Conservation (phyloP, 2,113 vertebrate species). For the Jaculus jaculus region DNA sequence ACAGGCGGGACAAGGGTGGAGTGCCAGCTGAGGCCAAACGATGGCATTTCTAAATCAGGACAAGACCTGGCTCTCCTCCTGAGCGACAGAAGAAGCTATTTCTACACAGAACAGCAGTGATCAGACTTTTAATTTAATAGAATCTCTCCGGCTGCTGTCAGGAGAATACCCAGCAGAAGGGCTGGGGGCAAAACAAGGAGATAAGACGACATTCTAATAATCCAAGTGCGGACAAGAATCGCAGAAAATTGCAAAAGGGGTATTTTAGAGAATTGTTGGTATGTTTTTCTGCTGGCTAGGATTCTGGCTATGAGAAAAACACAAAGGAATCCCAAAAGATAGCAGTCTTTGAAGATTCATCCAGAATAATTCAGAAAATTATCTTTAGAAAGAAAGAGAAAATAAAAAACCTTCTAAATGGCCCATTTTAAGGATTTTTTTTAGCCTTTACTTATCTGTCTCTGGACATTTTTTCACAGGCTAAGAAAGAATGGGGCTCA, state of each 20-base stretch:
- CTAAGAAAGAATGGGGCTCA: neutral
- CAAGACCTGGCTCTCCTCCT: neutral
- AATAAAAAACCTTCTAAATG: neutral
- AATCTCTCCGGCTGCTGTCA: neutral
- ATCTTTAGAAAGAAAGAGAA: neutral
- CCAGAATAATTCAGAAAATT: constrained; percentile 5
- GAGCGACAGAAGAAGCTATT: neutral
- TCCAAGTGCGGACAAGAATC: too few relatives aligned
- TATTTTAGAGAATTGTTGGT: neutral
- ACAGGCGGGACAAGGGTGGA: neutral
- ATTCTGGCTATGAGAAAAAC: neutral
- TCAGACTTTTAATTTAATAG: neutral
- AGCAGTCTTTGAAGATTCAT: neutral
- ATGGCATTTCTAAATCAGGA: neutral
- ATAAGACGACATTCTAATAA: neutral
- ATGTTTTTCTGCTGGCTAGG: neutral
- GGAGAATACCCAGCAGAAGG: neutral
- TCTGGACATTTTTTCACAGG: neutral
- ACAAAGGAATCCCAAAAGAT: neutral
- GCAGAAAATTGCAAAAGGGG: neutral
- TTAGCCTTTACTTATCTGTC: neutral
- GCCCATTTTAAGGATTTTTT: neutral
- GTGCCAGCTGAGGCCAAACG: neutral
- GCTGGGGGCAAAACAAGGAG: neutral
- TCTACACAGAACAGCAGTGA: neutral